phyloP scores from a whole-genome alignment of 1,140 invertebrate genomes.

The Melipona quadrifasciata region DNA sequence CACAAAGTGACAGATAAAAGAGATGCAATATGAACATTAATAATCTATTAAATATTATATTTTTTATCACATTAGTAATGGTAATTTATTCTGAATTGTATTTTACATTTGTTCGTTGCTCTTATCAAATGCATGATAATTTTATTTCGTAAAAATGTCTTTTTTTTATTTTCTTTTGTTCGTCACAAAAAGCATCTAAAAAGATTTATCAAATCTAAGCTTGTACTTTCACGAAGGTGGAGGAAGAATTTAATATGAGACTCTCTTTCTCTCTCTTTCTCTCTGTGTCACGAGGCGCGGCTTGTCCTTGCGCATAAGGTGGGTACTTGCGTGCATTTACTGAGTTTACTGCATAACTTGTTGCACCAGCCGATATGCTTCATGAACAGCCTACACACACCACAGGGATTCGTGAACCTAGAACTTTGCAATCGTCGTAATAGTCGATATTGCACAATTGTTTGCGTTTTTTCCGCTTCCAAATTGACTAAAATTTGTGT shows the following conservation, averaged over 20 bases:
- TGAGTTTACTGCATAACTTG: conserved; percentile 46
- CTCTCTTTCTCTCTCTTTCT: neutral
- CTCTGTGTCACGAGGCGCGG: conserved; percentile 45
- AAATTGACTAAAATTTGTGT: conserved; percentile 30
- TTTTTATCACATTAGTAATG: too few relatives aligned
- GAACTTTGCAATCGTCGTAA: conserved; percentile 7
- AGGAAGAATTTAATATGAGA: neutral
- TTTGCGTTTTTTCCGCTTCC: neutral
- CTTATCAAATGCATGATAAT: too few relatives aligned
- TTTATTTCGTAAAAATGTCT: too few relatives aligned
- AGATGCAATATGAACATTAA: too few relatives aligned
- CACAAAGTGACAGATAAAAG: neutral
- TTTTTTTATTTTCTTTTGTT: too few relatives aligned
- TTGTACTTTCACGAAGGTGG: neutral
- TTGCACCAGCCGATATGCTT: conserved; percentile 49
- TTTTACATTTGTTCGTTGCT: too few relatives aligned
- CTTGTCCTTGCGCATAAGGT: conserved; percentile 59
- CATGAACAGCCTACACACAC: conserved; percentile 37
- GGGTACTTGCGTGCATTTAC: conserved; percentile 49
- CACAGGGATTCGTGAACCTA: conserved; percentile 32
- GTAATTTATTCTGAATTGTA: too few relatives aligned
- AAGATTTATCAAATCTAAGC: neutral
- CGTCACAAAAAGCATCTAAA: too few relatives aligned
- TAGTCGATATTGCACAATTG: conserved; percentile 28
- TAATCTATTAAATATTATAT: too few relatives aligned